Conservation (phyloP, 2,888 invertebrate species). For the Charanyca ferruginea region DNA sequence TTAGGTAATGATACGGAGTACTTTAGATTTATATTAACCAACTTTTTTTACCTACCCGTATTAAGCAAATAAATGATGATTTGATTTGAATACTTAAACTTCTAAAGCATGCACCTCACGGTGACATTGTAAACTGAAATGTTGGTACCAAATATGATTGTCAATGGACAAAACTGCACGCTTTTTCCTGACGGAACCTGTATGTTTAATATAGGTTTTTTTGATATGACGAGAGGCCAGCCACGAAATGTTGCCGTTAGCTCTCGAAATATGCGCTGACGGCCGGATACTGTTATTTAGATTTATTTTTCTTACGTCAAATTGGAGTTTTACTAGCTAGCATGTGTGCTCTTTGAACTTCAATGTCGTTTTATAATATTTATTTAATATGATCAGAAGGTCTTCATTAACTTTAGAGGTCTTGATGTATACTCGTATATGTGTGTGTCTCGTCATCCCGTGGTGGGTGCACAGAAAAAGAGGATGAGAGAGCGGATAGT, state of each 20-base stretch:
- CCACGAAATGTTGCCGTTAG: conserved; percentile 49
- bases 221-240: conserved; percentile 37
- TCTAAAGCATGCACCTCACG: background rate
- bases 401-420: no score
- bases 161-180: background rate
- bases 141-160: background rate
- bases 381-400: background rate
- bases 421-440: background rate
- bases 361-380: conserved; percentile 6
- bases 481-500: background rate
- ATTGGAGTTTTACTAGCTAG: conserved; percentile 30
- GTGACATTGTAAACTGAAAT: background rate
- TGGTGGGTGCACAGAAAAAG: no score
- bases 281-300: conserved; percentile 48
- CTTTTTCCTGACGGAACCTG: conserved; percentile 33
- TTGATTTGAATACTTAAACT: no score
- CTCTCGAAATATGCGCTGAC: conserved; percentile 42
- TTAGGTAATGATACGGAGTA: no score
- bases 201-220: conserved; percentile 31
- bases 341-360: conserved; percentile 18
- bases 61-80: no score
- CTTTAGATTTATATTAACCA: no score
- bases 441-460: background rate
- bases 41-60: no score
- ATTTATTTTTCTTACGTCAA: conserved; percentile 48